These are phyloP conservation scores for Eupsilia transversa DNA, from an alignment of 2,888 invertebrate genomes.

Conservation along the genomic window DNA sequence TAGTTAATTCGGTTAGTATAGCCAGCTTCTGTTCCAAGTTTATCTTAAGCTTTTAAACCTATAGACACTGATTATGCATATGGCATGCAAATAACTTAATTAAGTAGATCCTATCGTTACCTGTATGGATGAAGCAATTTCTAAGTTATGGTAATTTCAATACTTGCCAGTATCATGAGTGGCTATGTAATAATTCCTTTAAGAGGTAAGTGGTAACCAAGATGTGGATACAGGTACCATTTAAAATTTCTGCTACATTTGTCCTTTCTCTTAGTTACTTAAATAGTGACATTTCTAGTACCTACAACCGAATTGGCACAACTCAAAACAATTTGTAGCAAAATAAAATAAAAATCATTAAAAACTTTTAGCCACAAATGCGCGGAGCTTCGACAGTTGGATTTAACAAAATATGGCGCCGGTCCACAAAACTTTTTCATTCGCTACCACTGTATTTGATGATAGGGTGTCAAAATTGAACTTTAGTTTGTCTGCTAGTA, in stretches of 20 bases:
- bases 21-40: constrained; percentile 53
- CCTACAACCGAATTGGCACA: neutral
- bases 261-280: neutral
- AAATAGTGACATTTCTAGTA: neutral
- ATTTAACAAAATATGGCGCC: constrained; percentile 49
- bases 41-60: constrained; percentile 54
- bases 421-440: constrained; percentile 52
- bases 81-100: constrained; percentile 40
- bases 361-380: constrained; percentile 24
- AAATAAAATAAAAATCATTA: constrained; percentile 44
- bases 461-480: constrained; percentile 15
- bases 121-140: constrained; percentile 36
- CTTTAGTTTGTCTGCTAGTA: neutral
- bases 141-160: constrained; percentile 22
- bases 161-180: constrained; percentile 8
- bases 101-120: constrained; percentile 34
- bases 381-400: constrained; percentile 36
- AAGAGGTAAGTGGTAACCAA: constrained; percentile 6
- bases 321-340: constrained; percentile 22
- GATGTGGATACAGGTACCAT: neutral
- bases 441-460: constrained; percentile 18
- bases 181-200: constrained; percentile 3
- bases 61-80: constrained; percentile 49
- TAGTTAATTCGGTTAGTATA: constrained; percentile 57
- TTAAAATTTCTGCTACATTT: neutral